Base-by-base conservation (phyloP, 2,113 vertebrate species). In the Cyrtonyx montezumae region DNA sequence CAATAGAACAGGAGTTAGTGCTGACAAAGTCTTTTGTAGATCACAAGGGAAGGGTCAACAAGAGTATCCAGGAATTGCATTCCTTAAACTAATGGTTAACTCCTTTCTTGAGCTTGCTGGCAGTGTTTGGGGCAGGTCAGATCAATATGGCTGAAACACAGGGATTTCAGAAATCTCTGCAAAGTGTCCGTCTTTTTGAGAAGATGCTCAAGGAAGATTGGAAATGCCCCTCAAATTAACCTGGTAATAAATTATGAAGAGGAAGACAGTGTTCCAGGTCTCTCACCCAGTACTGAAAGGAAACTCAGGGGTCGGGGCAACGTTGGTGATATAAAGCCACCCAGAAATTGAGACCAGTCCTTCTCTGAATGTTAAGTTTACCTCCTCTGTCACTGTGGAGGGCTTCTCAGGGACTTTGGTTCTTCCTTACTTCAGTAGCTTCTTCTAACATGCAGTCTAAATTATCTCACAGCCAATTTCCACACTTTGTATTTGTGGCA, bases 31-130 rank as follows among this genome's bases (percentile, higher is more conserved):
- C 2, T 49, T 92, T 82, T 85, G 66, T 51, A 49, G 84, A 67
- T 94, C 89, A 96, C 91, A 83, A 94, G 95, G 79, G 65, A 94
- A 94, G 69, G 96, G 91, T 94, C 87, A 88, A 45, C 20, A 49
- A 74, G 87, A 94, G n/a, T 69, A 86, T 68, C 55, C 79, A 80
- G 76, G 88, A 91, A 53, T 25, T 46, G 25, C 61, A 71, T 89
- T 89, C 42, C 79, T 82, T 37, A 71, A 69, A 56, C 37, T 92
- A 94, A 96, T 96, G 68, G 91, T 90, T 96, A 95, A 96, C 82
- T 85, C 34, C 87, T 86, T 70, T 68, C 23, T 46, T 91, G 80
- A 14, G 53, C 61, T 90, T 1, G 0, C 36, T 68, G 43, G 46
- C 37, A 59, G 14, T 55, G 5, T 56, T 78, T 7, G 6, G 42